Conservation (phyloP, 2,888 invertebrate species). For the Drosophila sordidula region DNA sequence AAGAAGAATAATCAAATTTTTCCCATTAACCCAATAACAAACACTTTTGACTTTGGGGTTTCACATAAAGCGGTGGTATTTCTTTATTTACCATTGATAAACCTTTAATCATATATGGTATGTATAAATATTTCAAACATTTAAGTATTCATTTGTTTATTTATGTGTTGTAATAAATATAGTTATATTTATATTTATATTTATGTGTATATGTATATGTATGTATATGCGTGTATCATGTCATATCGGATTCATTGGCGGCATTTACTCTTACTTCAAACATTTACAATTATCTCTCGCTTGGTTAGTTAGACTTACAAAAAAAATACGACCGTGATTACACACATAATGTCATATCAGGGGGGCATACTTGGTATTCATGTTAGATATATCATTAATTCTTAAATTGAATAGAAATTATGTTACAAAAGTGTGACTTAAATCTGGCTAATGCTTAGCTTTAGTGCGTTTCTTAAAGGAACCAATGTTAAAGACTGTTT, state of each 20-base stretch:
- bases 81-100: conserved; percentile 84
- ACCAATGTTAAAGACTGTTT: conserved; percentile 70
- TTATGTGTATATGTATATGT: conserved; percentile 28
- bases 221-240: conserved; percentile 40
- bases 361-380: conserved; percentile 61
- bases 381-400: conserved; percentile 34
- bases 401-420: conserved; percentile 67
- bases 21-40: neutral
- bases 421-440: conserved; percentile 71
- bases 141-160: conserved; percentile 57
- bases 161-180: conserved; percentile 59
- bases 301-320: conserved; percentile 57
- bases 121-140: conserved; percentile 80
- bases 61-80: conserved; percentile 85
- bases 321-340: conserved; percentile 34
- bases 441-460: conserved; percentile 46
- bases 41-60: conserved; percentile 57
- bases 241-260: conserved; percentile 53
- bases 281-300: conserved; percentile 60
- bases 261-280: conserved; percentile 44
- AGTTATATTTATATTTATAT: conserved; percentile 33
- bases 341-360: conserved; percentile 31
- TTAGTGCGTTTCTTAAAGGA: conserved; percentile 75
- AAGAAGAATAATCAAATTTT: neutral
- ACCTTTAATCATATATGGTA: conserved; percentile 76